A percentile compares a stretch with the other conserved stretches of the same genome.
Evolutionary conservation across 2,888 invertebrate genomes (phyloP).

Genomic region (Cataglyphis altisquamis): DNA sequence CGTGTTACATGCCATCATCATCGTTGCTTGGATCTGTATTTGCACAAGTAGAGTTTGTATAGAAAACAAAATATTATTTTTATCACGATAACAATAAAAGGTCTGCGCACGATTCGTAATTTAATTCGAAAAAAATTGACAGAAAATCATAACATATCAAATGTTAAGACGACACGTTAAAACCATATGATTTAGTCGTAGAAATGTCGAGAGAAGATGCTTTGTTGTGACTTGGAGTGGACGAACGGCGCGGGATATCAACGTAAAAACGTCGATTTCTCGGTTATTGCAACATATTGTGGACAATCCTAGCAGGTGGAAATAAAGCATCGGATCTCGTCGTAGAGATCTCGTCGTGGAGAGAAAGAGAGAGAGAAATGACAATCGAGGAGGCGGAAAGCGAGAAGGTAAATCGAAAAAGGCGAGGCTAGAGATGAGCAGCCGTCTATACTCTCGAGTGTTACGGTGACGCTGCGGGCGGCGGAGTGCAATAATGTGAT

Average conservation of each 20-base stretch:
- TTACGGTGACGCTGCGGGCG: constrained; percentile 74
- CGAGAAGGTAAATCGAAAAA: constrained; percentile 70
- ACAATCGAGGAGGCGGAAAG: constrained; percentile 52
- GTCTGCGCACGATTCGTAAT: constrained; percentile 14
- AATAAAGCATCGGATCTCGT: constrained; percentile 66
- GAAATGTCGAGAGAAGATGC: constrained; percentile 56
- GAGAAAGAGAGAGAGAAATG: constrained; percentile 35
- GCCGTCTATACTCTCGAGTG: constrained; percentile 66
- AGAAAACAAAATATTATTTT: constrained; percentile 32
- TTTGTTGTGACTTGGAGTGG: constrained; percentile 66
- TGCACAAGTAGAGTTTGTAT: neutral
- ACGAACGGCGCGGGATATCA: constrained; percentile 63
- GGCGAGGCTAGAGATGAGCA: constrained; percentile 70
- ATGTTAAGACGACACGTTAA: constrained; percentile 30
- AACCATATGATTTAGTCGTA: constrained; percentile 59
- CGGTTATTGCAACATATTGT: constrained; percentile 76
- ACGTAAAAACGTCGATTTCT: constrained; percentile 75
- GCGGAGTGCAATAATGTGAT: constrained; percentile 76
- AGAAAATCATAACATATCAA: constrained; percentile 55
- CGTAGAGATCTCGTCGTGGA: constrained; percentile 22
- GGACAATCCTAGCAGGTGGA: constrained; percentile 73
- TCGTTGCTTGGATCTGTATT: neutral
- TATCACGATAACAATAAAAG: constrained; percentile 8
- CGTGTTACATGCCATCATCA: neutral
- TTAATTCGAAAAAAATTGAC: constrained; percentile 62